A percentile compares a stretch with the other conserved stretches of the same genome.
Conservation (phyloP, 2,888 invertebrate species). For the Laspeyria flexula region DNA sequence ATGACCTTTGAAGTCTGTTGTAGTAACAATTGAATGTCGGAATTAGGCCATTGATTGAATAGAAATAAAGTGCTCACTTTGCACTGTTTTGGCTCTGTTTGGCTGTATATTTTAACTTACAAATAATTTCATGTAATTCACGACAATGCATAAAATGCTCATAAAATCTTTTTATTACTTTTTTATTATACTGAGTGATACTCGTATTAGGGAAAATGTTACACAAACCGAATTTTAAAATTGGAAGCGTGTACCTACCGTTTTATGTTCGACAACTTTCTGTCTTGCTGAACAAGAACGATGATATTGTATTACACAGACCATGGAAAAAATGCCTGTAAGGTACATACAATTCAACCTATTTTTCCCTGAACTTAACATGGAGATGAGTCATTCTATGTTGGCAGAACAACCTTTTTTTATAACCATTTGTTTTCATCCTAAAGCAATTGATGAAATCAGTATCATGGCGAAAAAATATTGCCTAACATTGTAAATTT, state of each 20-base stretch:
- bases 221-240: conserved; percentile 7
- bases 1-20: conserved; percentile 23
- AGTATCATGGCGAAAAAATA: background rate
- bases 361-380: too few relatives aligned
- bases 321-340: too few relatives aligned
- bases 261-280: conserved; percentile 22
- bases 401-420: conserved; percentile 18
- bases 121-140: conserved; percentile 22
- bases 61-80: conserved; percentile 7
- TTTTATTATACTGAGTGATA: conserved; percentile 27
- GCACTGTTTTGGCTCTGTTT: conserved; percentile 3
- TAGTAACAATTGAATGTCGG: conserved; percentile 12
- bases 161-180: conserved; percentile 30
- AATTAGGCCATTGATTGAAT: conserved; percentile 6
- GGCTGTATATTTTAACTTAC: conserved; percentile 21
- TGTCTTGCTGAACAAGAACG: too few relatives aligned
- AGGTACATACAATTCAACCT: too few relatives aligned
- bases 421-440: background rate
- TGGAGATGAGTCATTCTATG: too few relatives aligned
- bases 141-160: conserved; percentile 36
- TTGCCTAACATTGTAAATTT: background rate
- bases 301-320: too few relatives aligned
- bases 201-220: conserved; percentile 21
- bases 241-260: conserved; percentile 13
- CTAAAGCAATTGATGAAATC: background rate